phyloP scores from a whole-genome alignment of 2,113 vertebrate genomes.

The Brachionichthys hirsutus region DNA sequence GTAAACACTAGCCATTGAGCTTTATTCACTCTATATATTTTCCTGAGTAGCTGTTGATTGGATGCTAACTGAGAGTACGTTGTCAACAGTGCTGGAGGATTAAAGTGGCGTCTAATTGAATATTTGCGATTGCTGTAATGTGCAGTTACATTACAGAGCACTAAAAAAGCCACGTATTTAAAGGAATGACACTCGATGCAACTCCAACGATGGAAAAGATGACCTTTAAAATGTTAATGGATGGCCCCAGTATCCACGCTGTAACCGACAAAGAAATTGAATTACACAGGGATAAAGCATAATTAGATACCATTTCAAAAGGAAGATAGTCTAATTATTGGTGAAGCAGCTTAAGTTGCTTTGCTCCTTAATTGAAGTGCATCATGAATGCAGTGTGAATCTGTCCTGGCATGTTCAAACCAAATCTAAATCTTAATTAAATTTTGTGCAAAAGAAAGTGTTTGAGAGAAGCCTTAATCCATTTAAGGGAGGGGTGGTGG shows the following conservation, averaged over 20 bases:
- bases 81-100: slow-evolving; percentile 22
- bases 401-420: slow-evolving; percentile 78
- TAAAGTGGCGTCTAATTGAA: slow-evolving; percentile 43
- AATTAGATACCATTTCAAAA: slow-evolving; percentile 79
- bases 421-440: slow-evolving; percentile 84
- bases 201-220: slow-evolving; percentile 27
- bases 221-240: slow-evolving; percentile 68
- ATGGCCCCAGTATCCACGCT: slow-evolving; percentile 25
- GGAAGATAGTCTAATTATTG: slow-evolving; percentile 80
- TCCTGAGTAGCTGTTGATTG: slow-evolving; percentile 29
- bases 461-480: slow-evolving; percentile 77
- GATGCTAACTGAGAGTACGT: slow-evolving; percentile 35
- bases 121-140: slow-evolving; percentile 35
- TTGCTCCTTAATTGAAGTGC: slow-evolving; percentile 77
- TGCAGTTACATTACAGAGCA: slow-evolving; percentile 19
- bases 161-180: slow-evolving; percentile 35
- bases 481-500: slow-evolving; percentile 75
- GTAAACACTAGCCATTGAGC: slow-evolving; percentile 27
- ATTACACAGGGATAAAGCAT: slow-evolving; percentile 76
- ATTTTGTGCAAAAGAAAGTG: slow-evolving; percentile 78
- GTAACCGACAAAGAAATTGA: slow-evolving; percentile 70
- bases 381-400: slow-evolving; percentile 72
- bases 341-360: slow-evolving; percentile 79
- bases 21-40: slow-evolving; percentile 40
- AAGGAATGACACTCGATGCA: slow-evolving; percentile 21